These are phyloP conservation scores for Clusia tigrina DNA, from an alignment of 2,888 invertebrate genomes.

Conservation along the genomic window DNA sequence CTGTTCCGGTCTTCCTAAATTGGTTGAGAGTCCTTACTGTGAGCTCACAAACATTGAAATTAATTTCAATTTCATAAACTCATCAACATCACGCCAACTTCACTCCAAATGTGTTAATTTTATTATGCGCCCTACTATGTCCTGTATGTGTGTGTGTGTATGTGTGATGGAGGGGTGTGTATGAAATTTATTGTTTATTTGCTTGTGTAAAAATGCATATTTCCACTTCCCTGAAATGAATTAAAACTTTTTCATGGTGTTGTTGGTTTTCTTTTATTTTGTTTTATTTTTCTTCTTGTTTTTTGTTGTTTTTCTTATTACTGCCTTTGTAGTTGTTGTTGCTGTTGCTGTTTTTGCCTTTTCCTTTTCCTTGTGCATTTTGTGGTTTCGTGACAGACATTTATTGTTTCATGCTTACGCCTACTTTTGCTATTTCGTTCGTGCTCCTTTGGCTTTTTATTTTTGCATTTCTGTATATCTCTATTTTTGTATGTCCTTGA, in stretches of 20 bases:
- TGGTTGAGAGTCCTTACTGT: too few species aligned
- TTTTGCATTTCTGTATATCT: neutral
- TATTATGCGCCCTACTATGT: neutral
- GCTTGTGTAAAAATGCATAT: neutral
- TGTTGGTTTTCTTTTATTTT: conserved; percentile 21
- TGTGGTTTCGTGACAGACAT: neutral
- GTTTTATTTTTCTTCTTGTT: too few species aligned
- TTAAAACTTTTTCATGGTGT: conserved; percentile 45
- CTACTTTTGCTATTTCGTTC: neutral
- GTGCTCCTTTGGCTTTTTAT: neutral
- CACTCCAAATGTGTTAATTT: neutral
- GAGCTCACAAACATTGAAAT: too few species aligned
- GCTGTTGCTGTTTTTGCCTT: neutral
- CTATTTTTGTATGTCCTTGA: neutral
- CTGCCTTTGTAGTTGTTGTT: too few species aligned
- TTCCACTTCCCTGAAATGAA: conserved; percentile 38
- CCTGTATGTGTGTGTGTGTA: too few species aligned
- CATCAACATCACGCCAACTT: neutral
- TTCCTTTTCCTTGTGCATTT: neutral
- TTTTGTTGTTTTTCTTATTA: too few species aligned
- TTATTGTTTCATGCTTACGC: conserved; percentile 5
- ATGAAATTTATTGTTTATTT: too few species aligned
- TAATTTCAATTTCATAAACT: neutral
- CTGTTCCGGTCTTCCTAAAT: too few species aligned
- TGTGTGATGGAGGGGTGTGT: too few species aligned